These are phyloP conservation scores for Hymenopus coronatus DNA, from an alignment of 2,888 invertebrate species.

Conservation along the genomic window DNA sequence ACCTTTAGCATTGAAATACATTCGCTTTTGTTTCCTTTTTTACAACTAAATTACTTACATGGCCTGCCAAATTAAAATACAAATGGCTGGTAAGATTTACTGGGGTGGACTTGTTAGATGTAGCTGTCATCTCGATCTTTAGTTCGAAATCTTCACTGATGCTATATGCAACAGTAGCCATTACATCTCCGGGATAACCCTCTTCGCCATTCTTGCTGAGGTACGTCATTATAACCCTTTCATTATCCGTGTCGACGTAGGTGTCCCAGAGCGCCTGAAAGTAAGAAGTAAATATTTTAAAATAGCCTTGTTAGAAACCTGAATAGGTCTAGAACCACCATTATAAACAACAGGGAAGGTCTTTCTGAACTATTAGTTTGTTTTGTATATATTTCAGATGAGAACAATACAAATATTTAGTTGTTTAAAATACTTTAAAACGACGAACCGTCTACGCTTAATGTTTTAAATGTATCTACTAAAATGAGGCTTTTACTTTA, in stretches of 20 bases:
- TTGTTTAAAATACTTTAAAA: too few species aligned
- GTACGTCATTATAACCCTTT: conserved; percentile 61
- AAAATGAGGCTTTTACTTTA: too few species aligned
- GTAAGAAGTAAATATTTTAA: background rate
- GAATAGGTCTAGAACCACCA: too few species aligned
- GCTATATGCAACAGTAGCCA: conserved; percentile 66
- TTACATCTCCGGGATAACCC: conserved; percentile 83
- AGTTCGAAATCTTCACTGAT: conserved; percentile 73
- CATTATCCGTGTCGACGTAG: conserved; percentile 50
- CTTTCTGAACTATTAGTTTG: too few species aligned
- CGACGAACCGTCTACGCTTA: too few species aligned
- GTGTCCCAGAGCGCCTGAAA: conserved; percentile 67
- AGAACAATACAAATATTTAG: too few species aligned
- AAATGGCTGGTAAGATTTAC: conserved; percentile 85
- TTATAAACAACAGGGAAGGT: too few species aligned
- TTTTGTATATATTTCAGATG: too few species aligned
- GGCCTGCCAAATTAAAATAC: conserved; percentile 92
- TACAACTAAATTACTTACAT: conserved; percentile 53
- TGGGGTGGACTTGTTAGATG: conserved; percentile 73
- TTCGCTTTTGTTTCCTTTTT: too few species aligned
- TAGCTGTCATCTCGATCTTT: conserved; percentile 70
- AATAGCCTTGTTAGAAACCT: too few species aligned
- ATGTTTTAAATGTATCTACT: too few species aligned
- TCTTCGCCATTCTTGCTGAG: conserved; percentile 77
- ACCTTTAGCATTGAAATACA: too few species aligned